Evolutionary conservation across 2,888 invertebrate species (phyloP), one percentile per base, ranked within the genome.

Genomic region (Hypomecis punctinalis): DNA sequence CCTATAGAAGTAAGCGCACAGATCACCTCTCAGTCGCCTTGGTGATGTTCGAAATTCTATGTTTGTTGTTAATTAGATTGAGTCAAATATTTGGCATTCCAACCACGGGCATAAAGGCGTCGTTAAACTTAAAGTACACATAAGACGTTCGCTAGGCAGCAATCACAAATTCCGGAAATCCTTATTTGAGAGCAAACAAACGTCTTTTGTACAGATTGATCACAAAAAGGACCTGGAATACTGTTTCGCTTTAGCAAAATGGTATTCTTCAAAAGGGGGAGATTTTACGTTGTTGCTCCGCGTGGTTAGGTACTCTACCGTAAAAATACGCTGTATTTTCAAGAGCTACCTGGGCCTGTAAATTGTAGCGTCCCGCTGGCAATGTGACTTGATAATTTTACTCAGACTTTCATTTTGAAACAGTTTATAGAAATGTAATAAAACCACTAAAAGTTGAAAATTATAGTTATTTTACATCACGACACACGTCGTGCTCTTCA

Each of bases 21-120:
- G 42, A 47, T 42, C 13, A 49, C 48, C 37, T 37, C 37, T 5
- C 23, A 45, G 23, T 9, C 23, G 55, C 71, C 72, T 77, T 76
- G 73, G 65, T 53, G 59, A 64, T 68, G 71, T 61, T 61, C 57
- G 9, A 73, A 72, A 70, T 53, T 60, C 66, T 73, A 74, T 74
- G 55, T 79, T 74, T 72, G 58, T 54, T 62, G 11, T 52, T 48
- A n/a, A 48, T 57, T 63, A 68, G 55, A 66, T 70, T 63, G 57
- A 40, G 46, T 64, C 58, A 66, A 63, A 68, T 67, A 69, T 70
- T 64, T 66, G 62, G 51, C 65, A 70, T 68, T 62, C 65, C 49
- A 6, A 51, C 57, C 35, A 33, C 48, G 23, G 10, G 49, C 13
- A 40, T 13, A 23, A 33, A 54, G 54, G 33, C 59, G 45, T 55